phyloP scores from a whole-genome alignment of 1,140 invertebrate genomes.

The Panagrolaimus sp. region DNA sequence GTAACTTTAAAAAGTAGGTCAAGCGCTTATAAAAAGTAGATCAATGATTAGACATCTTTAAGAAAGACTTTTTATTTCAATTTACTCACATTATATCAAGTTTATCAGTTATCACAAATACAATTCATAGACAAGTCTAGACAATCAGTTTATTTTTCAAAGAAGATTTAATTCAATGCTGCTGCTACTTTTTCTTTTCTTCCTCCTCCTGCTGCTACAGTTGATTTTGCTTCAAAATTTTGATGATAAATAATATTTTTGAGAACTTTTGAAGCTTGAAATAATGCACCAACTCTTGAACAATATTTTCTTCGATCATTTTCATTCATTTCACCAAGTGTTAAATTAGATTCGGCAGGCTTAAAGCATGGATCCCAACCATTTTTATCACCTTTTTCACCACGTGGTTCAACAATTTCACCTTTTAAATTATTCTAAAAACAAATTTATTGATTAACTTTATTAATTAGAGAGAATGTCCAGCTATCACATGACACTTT shows the following conservation, averaged over 20 bases:
- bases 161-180: too few species aligned
- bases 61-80: too few species aligned
- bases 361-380: slow-evolving; percentile 5
- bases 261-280: neutral
- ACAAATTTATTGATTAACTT: neutral
- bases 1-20: too few species aligned
- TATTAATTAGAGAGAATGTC: too few species aligned
- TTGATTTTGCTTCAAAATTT: neutral
- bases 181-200: neutral
- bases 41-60: too few species aligned
- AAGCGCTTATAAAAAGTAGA: too few species aligned
- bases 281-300: neutral
- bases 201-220: neutral
- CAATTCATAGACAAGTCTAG: too few species aligned
- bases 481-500: too few species aligned
- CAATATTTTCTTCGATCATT: neutral
- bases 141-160: too few species aligned
- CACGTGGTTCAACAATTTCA: neutral
- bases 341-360: neutral
- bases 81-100: too few species aligned
- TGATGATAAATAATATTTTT: neutral
- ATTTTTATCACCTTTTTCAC: neutral
- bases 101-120: too few species aligned
- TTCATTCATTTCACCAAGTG: neutral
- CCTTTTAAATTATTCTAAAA: slow-evolving; percentile 5